phyloP scores from a whole-genome alignment of 2,797 vertebrate species.

The Diplodus sargus region DNA sequence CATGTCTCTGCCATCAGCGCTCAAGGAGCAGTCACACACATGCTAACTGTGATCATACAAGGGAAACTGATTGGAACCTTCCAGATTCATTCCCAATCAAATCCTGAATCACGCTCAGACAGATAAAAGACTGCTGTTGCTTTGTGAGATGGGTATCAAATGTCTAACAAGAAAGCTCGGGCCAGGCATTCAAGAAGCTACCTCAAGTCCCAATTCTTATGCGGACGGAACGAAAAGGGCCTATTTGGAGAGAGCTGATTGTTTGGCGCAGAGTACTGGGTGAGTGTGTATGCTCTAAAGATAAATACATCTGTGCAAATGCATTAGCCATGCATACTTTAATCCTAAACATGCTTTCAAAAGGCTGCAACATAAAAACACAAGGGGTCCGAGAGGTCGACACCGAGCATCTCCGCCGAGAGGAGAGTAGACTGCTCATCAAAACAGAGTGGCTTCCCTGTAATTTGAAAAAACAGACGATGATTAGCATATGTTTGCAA shows the following conservation, averaged over 20 bases:
- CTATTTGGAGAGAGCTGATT: constrained; percentile 63
- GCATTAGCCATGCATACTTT: constrained; percentile 65
- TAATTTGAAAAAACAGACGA: constrained; percentile 64
- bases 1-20: constrained; percentile 77
- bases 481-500: constrained; percentile 62
- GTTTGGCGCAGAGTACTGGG: constrained; percentile 35
- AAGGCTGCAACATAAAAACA: constrained; percentile 49
- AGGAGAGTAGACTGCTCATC: constrained; percentile 48
- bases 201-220: constrained; percentile 45
- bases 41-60: constrained; percentile 76
- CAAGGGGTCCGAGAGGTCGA: constrained; percentile 48
- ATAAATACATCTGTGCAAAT: constrained; percentile 66
- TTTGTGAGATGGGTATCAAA: constrained; percentile 61
- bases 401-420: constrained; percentile 37
- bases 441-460: constrained; percentile 47
- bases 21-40: constrained; percentile 78
- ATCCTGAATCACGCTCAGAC: constrained; percentile 58
- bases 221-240: constrained; percentile 53
- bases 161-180: constrained; percentile 58
- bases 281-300: constrained; percentile 39
- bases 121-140: constrained; percentile 68
- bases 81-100: constrained; percentile 69
- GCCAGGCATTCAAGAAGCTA: constrained; percentile 40
- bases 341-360: constrained; percentile 53
- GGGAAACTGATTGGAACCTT: constrained; percentile 80